These are phyloP conservation scores for Lagodon rhomboides DNA, from an alignment of 2,797 vertebrate genomes.

Conservation along the genomic window DNA sequence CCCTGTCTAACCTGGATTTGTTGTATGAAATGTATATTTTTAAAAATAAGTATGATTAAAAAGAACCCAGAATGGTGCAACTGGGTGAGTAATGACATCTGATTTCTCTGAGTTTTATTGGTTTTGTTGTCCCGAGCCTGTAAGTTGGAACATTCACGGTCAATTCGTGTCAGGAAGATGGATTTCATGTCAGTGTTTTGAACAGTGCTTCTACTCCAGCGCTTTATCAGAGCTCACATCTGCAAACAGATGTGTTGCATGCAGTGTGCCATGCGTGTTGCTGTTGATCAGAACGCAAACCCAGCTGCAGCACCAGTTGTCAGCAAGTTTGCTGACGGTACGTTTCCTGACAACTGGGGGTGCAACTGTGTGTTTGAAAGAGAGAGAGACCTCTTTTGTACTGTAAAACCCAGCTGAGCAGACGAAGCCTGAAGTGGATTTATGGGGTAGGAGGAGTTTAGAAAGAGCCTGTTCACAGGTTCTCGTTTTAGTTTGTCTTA, in stretches of 20 bases:
- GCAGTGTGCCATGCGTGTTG: not conserved
- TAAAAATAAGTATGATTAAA: not conserved
- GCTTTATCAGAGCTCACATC: not conserved
- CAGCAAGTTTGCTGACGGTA: slow-evolving; percentile 46
- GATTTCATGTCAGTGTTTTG: not conserved
- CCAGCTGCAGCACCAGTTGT: slow-evolving; percentile 53
- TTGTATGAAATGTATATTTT: too few relatives aligned
- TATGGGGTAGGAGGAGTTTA: slow-evolving; percentile 7
- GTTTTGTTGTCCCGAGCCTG: not conserved
- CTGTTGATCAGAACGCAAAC: slow-evolving; percentile 24
- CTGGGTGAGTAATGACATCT: not conserved
- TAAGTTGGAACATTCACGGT: not conserved
- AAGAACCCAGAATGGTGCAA: too few relatives aligned
- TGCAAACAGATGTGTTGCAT: slow-evolving; percentile 39
- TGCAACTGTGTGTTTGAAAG: slow-evolving; percentile 56
- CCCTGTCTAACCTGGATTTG: not conserved
- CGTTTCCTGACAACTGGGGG: slow-evolving; percentile 67
- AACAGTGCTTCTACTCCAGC: not conserved
- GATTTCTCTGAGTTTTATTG: not conserved
- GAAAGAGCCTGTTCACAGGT: not conserved
- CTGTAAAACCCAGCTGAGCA: slow-evolving; percentile 9
- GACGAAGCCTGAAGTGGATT: slow-evolving; percentile 34
- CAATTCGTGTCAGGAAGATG: too few relatives aligned
- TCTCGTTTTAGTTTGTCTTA: slow-evolving; percentile 9
- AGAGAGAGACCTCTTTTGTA: slow-evolving; percentile 65